Base-by-base conservation (phyloP, 2,113 vertebrate species). In the Anhinga rufa region DNA sequence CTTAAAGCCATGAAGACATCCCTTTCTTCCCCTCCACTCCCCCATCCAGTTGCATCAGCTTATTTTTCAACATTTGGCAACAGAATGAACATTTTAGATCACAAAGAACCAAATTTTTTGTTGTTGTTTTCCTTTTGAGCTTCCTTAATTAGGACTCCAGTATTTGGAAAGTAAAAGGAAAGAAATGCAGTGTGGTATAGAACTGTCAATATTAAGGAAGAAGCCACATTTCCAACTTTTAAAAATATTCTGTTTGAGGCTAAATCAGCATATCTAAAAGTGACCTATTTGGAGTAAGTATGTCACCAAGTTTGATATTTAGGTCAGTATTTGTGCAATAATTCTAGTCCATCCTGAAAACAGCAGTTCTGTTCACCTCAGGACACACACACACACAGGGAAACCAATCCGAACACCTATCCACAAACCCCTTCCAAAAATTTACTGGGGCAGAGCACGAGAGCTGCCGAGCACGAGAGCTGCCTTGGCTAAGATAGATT, bases 171-270 rank as follows among this genome's bases (percentile, higher is more conserved):
- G 88, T 15, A 86, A 51, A 90, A 86, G 55, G 29, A 60, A 91
- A 93, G 52, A 92, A 92, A 38, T 44, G 65, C 52, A 69, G 80
- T 88, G 61, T 82, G 88, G 72, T 89, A 71, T 3, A 84, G 57
- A 82, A 52, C 80, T 57, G 88, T 84, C 82, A 86, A 88, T 93
- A 90, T 88, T 95, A 92, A 97, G 18, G 6, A 92, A 91, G 21
- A 84, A 89, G 91, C 40, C 52, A 78, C 38, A 69, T 42, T 34
- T 65, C 74, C 66, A 92, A 75, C 38, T 87, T 80, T 90, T 80
- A 96, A 97, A 95, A 96, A 82, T 88, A 94, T 55, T 85, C 93
- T 82, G 49, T 89, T 91, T 93, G 48, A 93, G 89, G 65, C 71
- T 93, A 82, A 95, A 84, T 85, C 75, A 95, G 60, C 32, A 80